phyloP scores from a whole-genome alignment of 1,140 invertebrate species.

The Homalodisca vitripennis region DNA sequence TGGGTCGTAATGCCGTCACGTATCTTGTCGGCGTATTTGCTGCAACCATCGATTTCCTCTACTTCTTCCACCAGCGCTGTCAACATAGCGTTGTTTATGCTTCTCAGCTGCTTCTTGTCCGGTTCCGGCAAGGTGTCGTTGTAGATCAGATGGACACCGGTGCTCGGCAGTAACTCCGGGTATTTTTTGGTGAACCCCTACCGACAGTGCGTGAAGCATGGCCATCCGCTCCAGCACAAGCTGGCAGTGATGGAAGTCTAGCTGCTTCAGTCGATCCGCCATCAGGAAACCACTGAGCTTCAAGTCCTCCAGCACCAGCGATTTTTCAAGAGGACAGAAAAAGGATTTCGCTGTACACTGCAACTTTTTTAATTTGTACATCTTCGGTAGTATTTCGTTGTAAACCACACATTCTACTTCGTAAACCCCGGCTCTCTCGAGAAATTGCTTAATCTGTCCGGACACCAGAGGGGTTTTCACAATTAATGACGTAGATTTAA shows the following conservation, averaged over 20 bases:
- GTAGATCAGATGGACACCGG: not conserved
- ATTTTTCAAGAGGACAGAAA: not conserved
- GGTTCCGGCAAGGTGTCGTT: not conserved
- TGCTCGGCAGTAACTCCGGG: not conserved
- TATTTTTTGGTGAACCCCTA: not conserved
- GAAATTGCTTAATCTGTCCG: conserved; percentile 43
- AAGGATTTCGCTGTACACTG: not conserved
- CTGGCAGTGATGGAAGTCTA: not conserved
- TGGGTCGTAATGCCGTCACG: not conserved
- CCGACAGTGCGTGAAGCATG: not conserved
- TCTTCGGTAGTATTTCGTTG: conserved; percentile 46
- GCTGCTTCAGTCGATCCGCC: not conserved
- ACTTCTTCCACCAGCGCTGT: not conserved
- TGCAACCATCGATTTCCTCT: not conserved
- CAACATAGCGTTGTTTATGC: not conserved
- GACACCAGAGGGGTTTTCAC: conserved; percentile 50
- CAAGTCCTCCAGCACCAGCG: conserved; percentile 1
- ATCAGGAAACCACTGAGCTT: not conserved
- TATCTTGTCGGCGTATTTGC: not conserved
- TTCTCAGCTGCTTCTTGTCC: not conserved
- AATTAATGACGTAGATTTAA: conserved; percentile 46
- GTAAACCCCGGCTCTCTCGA: conserved; percentile 50
- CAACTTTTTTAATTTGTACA: conserved; percentile 48
- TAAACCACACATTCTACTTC: conserved; percentile 46
- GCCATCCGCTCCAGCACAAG: not conserved